Base-by-base conservation (phyloP, 2,113 vertebrate genomes). In the Melanocharis versteri region DNA sequence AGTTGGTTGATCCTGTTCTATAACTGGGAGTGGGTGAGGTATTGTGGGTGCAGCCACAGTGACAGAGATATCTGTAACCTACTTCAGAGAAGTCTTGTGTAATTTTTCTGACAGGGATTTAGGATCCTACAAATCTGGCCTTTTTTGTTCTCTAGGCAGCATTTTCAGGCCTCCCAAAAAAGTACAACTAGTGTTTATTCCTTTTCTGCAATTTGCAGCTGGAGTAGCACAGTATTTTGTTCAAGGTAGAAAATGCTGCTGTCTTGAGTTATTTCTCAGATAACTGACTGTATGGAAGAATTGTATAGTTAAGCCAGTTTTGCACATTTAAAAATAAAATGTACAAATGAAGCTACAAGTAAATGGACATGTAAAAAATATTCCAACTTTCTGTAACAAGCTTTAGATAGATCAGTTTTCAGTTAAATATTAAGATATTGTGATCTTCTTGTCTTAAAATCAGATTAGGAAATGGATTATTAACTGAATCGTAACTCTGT, bases 141-240 rank as follows among this genome's bases (percentile, higher is more conserved):
- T 47, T 56, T 50, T 79, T 83, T 72, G 1, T 30, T 56, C 27
- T 80, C 27, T 84, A 11, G 18, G 28, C 30, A 60, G 28, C 6
- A 7, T 77, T 85, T 66, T 88, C 48, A 66, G 50, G 15, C 23
- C 14, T 58, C 12, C 30, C 14, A 23, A 51, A 60, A 70, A 16
- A 77, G 4, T 19, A 37, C 0, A 3, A 13, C 10, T 54, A 6
- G 6, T n/a, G 15, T 58, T 69, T 11, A 8, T 78, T 57, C 19
- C 30, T 81, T 39, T 73, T 40, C 40, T 72, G 20, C 51, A 78
- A 9, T 40, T 48, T 91, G 22, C 45, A 85, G 42, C 21, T 5
- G 4, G 31, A 31, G 10, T 19, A 62, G 31, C 16, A 33, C 8
- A 24, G 44, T 54, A 23, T 66, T 87, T 66, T 76, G 4, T 56